phyloP scores from a whole-genome alignment of 2,113 vertebrate species.

The Melanotaenia duboulayi region DNA sequence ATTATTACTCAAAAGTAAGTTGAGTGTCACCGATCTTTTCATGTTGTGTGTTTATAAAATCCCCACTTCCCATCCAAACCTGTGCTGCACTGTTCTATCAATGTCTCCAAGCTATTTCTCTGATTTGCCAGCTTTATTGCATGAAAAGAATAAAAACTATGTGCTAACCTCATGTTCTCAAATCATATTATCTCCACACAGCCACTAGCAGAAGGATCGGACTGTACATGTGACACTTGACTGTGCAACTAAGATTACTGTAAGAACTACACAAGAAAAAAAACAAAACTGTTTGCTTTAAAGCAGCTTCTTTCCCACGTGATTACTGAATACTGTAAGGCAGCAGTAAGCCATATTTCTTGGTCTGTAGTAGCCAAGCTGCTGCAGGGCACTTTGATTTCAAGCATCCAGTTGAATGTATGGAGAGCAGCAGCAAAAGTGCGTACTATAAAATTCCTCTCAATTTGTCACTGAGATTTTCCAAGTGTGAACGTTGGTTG shows the following conservation, averaged over 20 bases:
- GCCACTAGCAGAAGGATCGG: conserved; percentile 16
- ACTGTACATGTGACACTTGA: conserved; percentile 30
- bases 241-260: conserved; percentile 24
- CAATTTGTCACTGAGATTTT: conserved; percentile 8
- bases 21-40: too few relatives aligned
- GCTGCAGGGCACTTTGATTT: conserved; percentile 49
- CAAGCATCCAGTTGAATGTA: conserved; percentile 29
- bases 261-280: conserved; percentile 25
- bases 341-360: conserved; percentile 62
- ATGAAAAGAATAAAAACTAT: neutral
- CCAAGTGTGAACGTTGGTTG: neutral
- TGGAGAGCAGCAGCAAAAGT: conserved; percentile 1
- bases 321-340: conserved; percentile 65
- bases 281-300: conserved; percentile 54
- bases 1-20: too few relatives aligned
- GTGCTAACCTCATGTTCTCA: conserved; percentile 20
- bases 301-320: conserved; percentile 36
- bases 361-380: conserved; percentile 23
- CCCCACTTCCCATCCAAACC: too few relatives aligned
- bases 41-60: too few relatives aligned
- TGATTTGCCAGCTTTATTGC: conserved; percentile 33
- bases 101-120: too few relatives aligned
- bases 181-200: neutral
- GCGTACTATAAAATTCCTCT: neutral
- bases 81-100: too few relatives aligned